Conservation (phyloP, 2,797 vertebrate genomes). For the Neosilurus mollespiculum region DNA sequence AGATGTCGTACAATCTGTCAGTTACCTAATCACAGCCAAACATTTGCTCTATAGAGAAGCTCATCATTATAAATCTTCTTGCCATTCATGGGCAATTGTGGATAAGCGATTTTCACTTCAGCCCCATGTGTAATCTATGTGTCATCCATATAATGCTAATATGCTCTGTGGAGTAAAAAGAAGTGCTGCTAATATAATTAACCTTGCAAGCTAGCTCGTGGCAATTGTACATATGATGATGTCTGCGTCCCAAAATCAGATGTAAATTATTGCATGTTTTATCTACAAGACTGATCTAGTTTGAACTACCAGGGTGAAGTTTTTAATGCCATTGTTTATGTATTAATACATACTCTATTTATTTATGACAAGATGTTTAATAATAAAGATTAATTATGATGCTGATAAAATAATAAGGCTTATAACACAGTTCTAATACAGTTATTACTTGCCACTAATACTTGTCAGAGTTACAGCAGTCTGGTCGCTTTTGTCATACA, state of each 20-base stretch:
- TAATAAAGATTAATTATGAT: neutral
- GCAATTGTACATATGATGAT: constrained; percentile 6
- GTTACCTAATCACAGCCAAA: constrained; percentile 62
- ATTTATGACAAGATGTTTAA: constrained; percentile 5
- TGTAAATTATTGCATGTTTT: constrained; percentile 11
- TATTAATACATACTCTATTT: neutral
- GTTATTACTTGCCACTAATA: too few relatives aligned
- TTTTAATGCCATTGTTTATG: neutral
- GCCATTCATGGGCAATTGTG: constrained; percentile 67
- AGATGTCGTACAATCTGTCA: constrained; percentile 59
- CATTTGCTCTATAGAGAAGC: constrained; percentile 68
- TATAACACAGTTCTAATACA: neutral
- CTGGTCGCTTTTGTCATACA: too few relatives aligned
- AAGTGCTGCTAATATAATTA: constrained; percentile 26
- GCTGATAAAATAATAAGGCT: neutral
- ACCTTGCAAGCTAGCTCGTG: neutral
- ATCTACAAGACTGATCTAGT: neutral
- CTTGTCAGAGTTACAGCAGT: too few relatives aligned
- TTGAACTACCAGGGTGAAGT: neutral
- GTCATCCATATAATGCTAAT: constrained; percentile 50
- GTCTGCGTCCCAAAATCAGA: constrained; percentile 9
- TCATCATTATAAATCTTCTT: constrained; percentile 71
- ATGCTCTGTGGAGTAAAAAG: constrained; percentile 13
- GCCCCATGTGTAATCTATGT: constrained; percentile 54
- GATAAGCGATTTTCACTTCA: constrained; percentile 70